These are phyloP conservation scores for Tribolium freemani DNA, from an alignment of 2,888 invertebrate genomes.

Conservation along the genomic window DNA sequence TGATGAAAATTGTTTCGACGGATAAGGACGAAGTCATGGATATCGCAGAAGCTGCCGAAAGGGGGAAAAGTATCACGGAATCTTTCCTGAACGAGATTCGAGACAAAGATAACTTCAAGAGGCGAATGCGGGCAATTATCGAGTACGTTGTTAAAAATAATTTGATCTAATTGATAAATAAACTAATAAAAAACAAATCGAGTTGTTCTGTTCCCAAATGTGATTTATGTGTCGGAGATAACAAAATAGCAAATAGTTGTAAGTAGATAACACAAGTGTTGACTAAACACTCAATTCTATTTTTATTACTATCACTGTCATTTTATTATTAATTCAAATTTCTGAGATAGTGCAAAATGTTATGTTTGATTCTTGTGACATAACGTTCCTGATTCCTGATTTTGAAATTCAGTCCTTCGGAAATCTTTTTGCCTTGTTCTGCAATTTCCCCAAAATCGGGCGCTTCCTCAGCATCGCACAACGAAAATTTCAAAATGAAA, in stretches of 20 bases:
- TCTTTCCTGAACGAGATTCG: neutral
- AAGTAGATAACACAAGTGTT: neutral
- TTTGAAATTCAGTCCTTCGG: neutral
- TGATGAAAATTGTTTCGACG: constrained; percentile 8
- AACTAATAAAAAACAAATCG: neutral
- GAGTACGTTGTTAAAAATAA: constrained; percentile 8
- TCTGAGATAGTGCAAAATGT: constrained; percentile 2
- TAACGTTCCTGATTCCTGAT: neutral
- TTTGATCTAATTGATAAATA: neutral
- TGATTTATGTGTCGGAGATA: too few relatives aligned
- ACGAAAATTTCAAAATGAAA: constrained; percentile 1
- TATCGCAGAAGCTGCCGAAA: constrained; percentile 24
- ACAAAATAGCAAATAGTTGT: too few relatives aligned
- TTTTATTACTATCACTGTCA: too few relatives aligned
- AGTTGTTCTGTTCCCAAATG: too few relatives aligned
- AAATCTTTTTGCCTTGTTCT: neutral
- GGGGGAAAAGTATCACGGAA: neutral
- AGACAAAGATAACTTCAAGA: constrained; percentile 14
- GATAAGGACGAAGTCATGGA: constrained; percentile 16
- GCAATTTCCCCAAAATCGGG: constrained; percentile 20
- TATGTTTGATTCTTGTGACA: neutral
- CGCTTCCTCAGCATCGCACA: constrained; percentile 6
- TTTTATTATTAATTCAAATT: neutral
- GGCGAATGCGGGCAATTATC: constrained; percentile 2
- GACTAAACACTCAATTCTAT: too few relatives aligned